phyloP scores from a whole-genome alignment of 2,888 invertebrate genomes.

The Phrixothrix hirtus region DNA sequence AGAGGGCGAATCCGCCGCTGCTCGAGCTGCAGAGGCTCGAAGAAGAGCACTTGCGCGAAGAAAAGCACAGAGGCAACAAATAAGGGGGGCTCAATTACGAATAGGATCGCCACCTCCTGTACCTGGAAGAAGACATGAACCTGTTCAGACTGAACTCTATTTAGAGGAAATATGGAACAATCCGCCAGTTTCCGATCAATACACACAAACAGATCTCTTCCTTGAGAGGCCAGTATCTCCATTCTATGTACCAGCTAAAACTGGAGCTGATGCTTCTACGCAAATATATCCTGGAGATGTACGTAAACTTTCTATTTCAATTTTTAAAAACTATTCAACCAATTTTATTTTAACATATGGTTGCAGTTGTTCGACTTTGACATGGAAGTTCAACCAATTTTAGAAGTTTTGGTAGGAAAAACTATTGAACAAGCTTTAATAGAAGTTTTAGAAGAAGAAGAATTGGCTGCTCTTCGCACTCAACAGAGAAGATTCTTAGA shows the following conservation, averaged over 20 bases:
- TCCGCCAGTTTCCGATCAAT: slow-evolving; percentile 75
- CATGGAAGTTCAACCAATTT: slow-evolving; percentile 84
- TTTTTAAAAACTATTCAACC: too few relatives aligned
- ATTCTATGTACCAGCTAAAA: slow-evolving; percentile 75
- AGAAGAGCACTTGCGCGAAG: slow-evolving; percentile 76
- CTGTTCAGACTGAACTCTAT: slow-evolving; percentile 87
- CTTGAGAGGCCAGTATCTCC: slow-evolving; percentile 82
- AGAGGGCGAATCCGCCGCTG: slow-evolving; percentile 60
- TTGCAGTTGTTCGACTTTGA: slow-evolving; percentile 87
- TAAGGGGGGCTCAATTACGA: slow-evolving; percentile 57
- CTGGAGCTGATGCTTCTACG: slow-evolving; percentile 74
- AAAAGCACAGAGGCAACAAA: slow-evolving; percentile 65
- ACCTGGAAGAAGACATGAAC: slow-evolving; percentile 81
- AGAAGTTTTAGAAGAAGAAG: slow-evolving; percentile 92
- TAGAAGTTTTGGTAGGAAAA: slow-evolving; percentile 87
- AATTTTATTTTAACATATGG: too few relatives aligned
- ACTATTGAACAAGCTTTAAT: slow-evolving; percentile 86
- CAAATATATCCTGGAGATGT: slow-evolving; percentile 91
- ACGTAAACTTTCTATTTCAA: slow-evolving; percentile 56
- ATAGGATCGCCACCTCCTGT: slow-evolving; percentile 78
- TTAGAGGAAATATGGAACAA: slow-evolving; percentile 82
- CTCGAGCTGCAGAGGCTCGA: slow-evolving; percentile 66
- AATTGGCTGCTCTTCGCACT: slow-evolving; percentile 77
- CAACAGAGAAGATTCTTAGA: slow-evolving; percentile 75
- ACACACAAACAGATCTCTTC: slow-evolving; percentile 82